These are phyloP conservation scores for Conger conger DNA, from an alignment of 2,113 vertebrate genomes.

Conservation along the genomic window DNA sequence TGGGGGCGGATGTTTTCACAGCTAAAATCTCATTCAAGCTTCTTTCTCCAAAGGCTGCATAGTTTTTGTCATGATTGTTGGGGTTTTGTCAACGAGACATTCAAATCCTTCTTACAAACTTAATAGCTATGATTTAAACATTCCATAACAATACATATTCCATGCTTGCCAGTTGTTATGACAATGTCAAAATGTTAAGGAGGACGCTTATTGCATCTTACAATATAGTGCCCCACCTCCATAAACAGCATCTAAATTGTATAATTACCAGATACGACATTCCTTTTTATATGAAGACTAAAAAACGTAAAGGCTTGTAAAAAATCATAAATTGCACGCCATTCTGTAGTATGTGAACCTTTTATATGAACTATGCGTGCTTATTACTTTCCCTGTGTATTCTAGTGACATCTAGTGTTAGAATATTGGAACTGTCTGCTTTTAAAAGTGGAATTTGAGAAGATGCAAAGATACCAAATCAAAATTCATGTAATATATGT, in stretches of 20 bases:
- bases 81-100: neutral
- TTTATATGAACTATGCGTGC: neutral
- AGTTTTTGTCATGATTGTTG: neutral
- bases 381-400: conserved; percentile 45
- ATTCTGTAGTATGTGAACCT: no score
- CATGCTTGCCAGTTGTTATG: neutral
- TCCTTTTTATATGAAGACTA: neutral
- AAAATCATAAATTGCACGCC: no score
- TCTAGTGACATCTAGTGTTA: conserved; percentile 71
- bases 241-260: neutral
- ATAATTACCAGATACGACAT: neutral
- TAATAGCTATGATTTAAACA: neutral
- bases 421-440: neutral
- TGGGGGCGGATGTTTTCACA: neutral
- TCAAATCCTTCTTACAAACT: neutral
- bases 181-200: neutral
- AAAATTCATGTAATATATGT: neutral
- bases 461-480: neutral
- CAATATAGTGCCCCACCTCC: neutral
- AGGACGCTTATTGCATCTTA: neutral
- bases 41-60: neutral
- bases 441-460: neutral
- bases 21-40: neutral
- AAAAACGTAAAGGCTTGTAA: neutral
- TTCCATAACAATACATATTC: neutral